phyloP scores from a whole-genome alignment of 2,797 vertebrate genomes.

The Apodemus agrarius region DNA sequence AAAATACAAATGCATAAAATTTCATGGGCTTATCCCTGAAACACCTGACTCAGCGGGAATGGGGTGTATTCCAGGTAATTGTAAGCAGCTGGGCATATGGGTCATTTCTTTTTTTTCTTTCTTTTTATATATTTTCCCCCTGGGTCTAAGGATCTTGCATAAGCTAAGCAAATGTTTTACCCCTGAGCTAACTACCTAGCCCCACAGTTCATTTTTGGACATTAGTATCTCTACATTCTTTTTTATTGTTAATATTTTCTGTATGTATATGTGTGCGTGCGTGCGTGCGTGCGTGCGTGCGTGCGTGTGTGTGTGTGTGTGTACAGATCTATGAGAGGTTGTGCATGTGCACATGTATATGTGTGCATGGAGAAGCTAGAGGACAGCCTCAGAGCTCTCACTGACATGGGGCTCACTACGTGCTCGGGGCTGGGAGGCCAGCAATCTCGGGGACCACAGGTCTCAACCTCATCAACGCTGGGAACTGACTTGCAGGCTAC shows the following conservation, averaged over 20 bases:
- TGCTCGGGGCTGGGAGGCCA: background rate
- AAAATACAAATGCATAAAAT: slow-evolving; percentile 12
- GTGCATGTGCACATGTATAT: background rate
- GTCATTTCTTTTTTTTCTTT: background rate
- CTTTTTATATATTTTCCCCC: background rate
- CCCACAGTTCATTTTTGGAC: background rate
- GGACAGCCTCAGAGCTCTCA: background rate
- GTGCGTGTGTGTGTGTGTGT: too few relatives aligned
- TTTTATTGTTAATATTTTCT: background rate
- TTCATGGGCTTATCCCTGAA: background rate
- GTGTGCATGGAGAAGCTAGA: background rate
- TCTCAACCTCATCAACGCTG: background rate
- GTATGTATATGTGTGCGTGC: background rate
- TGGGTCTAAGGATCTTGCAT: background rate
- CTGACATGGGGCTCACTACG: background rate
- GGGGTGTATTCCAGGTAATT: background rate
- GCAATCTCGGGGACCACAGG: too few relatives aligned
- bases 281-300: too few relatives aligned
- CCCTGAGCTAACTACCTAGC: background rate
- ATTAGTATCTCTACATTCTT: background rate
- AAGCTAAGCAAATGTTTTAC: background rate
- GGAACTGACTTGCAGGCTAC: background rate
- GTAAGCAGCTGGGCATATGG: background rate
- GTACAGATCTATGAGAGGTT: background rate
- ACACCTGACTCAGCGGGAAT: slow-evolving; percentile 6